These are phyloP conservation scores for Spinibarbus caldwelli DNA, from an alignment of 2,797 vertebrate genomes.

Conservation along the genomic window DNA sequence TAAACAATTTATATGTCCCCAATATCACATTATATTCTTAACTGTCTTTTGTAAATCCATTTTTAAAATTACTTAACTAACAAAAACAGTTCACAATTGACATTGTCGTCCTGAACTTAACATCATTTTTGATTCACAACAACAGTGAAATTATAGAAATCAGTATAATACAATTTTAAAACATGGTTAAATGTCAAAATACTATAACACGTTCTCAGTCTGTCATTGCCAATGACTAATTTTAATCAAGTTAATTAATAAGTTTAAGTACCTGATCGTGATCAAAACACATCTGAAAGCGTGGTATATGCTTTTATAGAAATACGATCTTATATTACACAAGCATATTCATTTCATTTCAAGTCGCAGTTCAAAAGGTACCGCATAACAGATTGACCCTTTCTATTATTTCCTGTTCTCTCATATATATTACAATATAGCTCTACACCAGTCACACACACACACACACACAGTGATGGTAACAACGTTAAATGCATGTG, in stretches of 20 bases:
- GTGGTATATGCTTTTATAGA: background rate
- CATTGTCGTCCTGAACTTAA: background rate
- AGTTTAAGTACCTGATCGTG: background rate
- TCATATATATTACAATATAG: constrained; percentile 7
- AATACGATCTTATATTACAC: background rate
- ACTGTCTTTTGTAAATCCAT: background rate
- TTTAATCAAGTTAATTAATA: background rate
- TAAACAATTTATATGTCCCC: background rate
- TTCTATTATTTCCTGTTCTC: background rate
- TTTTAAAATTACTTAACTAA: background rate
- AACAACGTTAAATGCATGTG: constrained; percentile 27
- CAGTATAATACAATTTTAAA: background rate
- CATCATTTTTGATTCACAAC: background rate
- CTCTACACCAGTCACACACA: background rate
- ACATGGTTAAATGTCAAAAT: background rate
- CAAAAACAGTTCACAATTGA: background rate
- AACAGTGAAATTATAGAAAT: background rate
- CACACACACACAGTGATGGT: background rate
- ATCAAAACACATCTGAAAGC: background rate
- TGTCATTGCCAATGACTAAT: background rate
- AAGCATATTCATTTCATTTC: constrained; percentile 7
- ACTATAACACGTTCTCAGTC: background rate
- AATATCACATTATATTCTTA: too few relatives aligned
- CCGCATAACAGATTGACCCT: background rate
- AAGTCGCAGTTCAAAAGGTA: background rate